Percentiles rank a stretch among this genome's conserved stretches.
Evolutionary conservation across 2,888 invertebrate genomes (phyloP).

Genomic region (Aspidapion aeneum): DNA sequence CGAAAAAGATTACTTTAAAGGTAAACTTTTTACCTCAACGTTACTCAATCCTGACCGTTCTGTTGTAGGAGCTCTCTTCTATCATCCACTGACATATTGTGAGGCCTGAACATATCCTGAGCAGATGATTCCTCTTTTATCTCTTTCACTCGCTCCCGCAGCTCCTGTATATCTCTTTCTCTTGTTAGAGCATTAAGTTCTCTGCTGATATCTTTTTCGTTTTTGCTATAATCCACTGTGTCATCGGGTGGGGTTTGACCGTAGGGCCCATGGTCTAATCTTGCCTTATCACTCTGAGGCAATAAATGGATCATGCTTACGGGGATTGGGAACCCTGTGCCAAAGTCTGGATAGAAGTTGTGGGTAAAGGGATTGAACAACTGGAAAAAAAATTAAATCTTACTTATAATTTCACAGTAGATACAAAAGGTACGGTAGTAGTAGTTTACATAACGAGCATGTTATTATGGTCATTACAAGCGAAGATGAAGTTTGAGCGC

Average conservation of each 20-base stretch:
- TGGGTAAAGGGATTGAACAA: slow-evolving; percentile 76
- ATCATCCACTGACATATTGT: slow-evolving; percentile 58
- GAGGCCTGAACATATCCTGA: slow-evolving; percentile 48
- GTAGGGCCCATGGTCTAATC: slow-evolving; percentile 49
- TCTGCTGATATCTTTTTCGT: slow-evolving; percentile 49
- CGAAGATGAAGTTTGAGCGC: too few species aligned
- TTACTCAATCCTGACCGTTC: slow-evolving; percentile 71
- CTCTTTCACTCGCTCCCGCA: slow-evolving; percentile 32
- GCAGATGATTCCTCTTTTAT: slow-evolving; percentile 40
- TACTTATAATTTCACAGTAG: too few species aligned
- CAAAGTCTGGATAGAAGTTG: slow-evolving; percentile 81
- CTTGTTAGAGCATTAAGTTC: slow-evolving; percentile 24
- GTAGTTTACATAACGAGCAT: too few species aligned
- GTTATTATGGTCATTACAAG: too few species aligned
- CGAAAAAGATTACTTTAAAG: too few species aligned
- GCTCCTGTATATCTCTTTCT: not conserved
- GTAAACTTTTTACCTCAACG: not conserved
- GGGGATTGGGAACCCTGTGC: slow-evolving; percentile 75
- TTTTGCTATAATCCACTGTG: slow-evolving; percentile 53
- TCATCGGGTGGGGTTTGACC: slow-evolving; percentile 52
- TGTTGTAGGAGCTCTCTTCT: slow-evolving; percentile 67
- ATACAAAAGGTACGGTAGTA: too few species aligned
- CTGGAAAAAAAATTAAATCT: slow-evolving; percentile 46
- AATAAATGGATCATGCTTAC: slow-evolving; percentile 81
- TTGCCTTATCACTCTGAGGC: slow-evolving; percentile 73